These are phyloP conservation scores for Halocynthia aurantium DNA, from an alignment of 23 tunicate genomes.

Conservation along the genomic window DNA sequence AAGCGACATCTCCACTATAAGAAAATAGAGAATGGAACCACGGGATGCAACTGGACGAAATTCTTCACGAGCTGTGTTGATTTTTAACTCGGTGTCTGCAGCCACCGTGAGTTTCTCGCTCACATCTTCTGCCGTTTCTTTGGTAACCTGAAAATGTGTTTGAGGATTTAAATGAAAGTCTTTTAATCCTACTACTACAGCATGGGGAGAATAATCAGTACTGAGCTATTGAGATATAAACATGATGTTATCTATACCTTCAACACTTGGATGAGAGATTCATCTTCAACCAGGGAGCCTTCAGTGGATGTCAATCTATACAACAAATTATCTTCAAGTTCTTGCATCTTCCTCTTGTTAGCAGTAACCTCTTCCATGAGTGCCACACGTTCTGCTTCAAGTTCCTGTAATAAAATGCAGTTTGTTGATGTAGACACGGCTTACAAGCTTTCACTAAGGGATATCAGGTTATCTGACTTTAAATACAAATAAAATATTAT, in stretches of 20 bases:
- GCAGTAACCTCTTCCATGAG: conserved; percentile 99
- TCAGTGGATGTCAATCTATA: conserved; percentile 93
- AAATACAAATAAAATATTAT: neutral
- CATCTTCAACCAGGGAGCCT: conserved; percentile 98
- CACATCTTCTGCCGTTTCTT: conserved; percentile 96
- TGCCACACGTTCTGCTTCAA: conserved; percentile 93
- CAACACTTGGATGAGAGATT: conserved; percentile 94
- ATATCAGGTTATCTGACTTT: neutral
- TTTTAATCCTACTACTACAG: neutral
- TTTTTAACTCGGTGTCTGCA: conserved; percentile 95
- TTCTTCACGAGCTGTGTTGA: conserved; percentile 99
- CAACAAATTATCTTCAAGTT: conserved; percentile 93
- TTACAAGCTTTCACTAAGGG: neutral
- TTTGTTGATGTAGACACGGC: neutral
- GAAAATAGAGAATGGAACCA: conserved; percentile 97
- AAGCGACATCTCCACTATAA: conserved; percentile 99
- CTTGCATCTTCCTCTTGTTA: conserved; percentile 97
- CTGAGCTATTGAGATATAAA: too few relatives aligned
- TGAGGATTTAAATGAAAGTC: neutral
- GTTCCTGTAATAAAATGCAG: conserved; percentile 47
- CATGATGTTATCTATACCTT: conserved; percentile 32
- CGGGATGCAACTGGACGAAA: conserved; percentile 97
- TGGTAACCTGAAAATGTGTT: conserved; percentile 52
- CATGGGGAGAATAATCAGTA: neutral
- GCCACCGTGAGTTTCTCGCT: conserved; percentile 93